A percentile compares a stretch with the other conserved stretches of the same genome.
phyloP scores from a whole-genome alignment of 2,797 vertebrate genomes.

The Octomys mimax region DNA sequence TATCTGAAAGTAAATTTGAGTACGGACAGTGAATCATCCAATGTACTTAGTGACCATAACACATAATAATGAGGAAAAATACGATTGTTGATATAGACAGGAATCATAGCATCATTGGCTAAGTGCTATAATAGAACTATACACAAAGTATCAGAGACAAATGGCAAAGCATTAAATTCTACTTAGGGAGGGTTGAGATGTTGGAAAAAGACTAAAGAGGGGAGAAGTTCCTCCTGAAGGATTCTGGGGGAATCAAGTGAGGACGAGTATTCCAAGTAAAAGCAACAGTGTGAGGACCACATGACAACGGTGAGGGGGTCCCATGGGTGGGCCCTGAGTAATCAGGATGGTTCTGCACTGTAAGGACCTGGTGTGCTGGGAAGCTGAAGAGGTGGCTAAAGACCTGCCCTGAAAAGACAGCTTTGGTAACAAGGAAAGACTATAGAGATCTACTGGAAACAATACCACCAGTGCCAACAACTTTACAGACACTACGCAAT shows the following conservation, averaged over 20 bases:
- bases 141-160: background rate
- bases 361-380: background rate
- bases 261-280: background rate
- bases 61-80: background rate
- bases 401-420: background rate
- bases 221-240: background rate
- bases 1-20: background rate
- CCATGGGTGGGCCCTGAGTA: background rate
- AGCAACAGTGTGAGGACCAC: no score
- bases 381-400: background rate
- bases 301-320: background rate
- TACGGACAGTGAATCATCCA: background rate
- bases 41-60: background rate
- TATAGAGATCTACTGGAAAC: background rate
- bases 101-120: background rate
- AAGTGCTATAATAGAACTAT: constrained; percentile 27
- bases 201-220: background rate
- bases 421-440: background rate
- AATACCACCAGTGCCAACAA: background rate
- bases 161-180: background rate
- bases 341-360: background rate
- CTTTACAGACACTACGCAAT: background rate
- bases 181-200: background rate
- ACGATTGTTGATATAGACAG: background rate
- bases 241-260: background rate